Conservation (phyloP, 2,113 vertebrate species). For the Caranx melampygus region DNA sequence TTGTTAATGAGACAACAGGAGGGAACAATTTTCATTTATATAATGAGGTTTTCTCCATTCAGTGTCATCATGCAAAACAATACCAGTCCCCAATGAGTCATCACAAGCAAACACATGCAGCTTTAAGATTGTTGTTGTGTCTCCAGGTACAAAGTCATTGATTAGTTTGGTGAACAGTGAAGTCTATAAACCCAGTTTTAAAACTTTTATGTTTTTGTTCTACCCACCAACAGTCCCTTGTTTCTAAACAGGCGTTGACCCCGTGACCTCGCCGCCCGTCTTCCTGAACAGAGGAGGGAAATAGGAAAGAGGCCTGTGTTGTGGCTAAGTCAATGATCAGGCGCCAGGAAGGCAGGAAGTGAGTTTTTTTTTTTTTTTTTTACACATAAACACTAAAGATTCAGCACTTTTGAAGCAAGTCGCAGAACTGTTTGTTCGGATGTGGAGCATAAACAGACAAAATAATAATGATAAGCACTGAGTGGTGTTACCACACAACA, state of each 20-base stretch:
- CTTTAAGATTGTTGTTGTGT: neutral
- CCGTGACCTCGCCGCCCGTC: conserved; percentile 27
- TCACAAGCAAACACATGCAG: neutral
- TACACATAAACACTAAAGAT: conserved; percentile 64
- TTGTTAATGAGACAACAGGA: too few relatives aligned
- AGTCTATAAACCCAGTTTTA: neutral
- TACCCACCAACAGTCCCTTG: conserved; percentile 1
- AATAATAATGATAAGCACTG: conserved; percentile 27
- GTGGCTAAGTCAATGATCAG: conserved; percentile 68
- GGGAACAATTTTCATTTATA: neutral
- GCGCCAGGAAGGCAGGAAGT: conserved; percentile 75
- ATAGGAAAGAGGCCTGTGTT: conserved; percentile 58
- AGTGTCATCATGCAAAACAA: neutral
- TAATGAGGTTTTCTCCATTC: neutral
- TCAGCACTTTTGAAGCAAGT: conserved; percentile 59
- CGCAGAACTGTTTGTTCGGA: conserved; percentile 41
- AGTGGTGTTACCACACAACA: neutral
- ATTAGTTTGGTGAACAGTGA: neutral
- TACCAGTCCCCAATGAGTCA: neutral
- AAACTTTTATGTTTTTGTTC: neutral
- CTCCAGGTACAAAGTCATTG: conserved; percentile 9
- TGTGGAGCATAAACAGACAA: conserved; percentile 5
- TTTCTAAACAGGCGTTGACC: conserved; percentile 43
- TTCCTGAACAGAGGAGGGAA: conserved; percentile 42
- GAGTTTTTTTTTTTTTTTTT: conserved; percentile 14